Base-by-base conservation (phyloP, 2,888 invertebrate species). In the Diaprepes abbreviatus region DNA sequence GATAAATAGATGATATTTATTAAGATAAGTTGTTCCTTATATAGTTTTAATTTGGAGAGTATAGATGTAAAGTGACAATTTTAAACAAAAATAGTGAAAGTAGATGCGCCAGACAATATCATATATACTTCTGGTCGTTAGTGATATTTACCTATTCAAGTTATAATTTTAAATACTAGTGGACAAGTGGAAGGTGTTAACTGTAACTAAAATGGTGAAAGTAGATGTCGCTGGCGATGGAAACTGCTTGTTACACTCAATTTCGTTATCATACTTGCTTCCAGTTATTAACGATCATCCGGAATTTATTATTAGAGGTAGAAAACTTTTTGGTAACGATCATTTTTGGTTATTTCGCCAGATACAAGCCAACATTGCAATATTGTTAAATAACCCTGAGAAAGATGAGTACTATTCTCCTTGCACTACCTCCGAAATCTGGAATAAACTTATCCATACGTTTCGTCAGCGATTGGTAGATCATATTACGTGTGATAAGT, bases 241-340 rank as follows among this genome's bases (percentile, higher is more conserved):
- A 52, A 31, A 52, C 21, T 52, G 52, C 31, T 4, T 52, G 31
- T 9, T 52, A n/a, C 31, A 52, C 21, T 31, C 28, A 33, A 28
- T 52, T 14, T 16, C 31, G 3, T 31, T 52, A 31, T 31, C 52
- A 12, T 52, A 52, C 31, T 31, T 52, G 16, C 7, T 33, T 17
- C 14, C 14, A 16, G 33, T 31, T 10, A 7, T 16, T 5, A 6
- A 31, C 2, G 31, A 52, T 14, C 10, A 52, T 9, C 4, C 1
- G 1, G 52, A 52, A 33, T 52, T 16, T 52, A 2, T 52, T 16
- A 52, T 1, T 7, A 24, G 31, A 1, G 28, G 28, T 52, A 52
- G 16, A 14, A 52, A 31, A 6, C 17, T 52, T 2, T 52, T 52
- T 52, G 33, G 52, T 14, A 31, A 52, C 10, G 19, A 45, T 21